phyloP scores from a whole-genome alignment of 2,113 vertebrate genomes.

The Oreotrochilus melanogaster region DNA sequence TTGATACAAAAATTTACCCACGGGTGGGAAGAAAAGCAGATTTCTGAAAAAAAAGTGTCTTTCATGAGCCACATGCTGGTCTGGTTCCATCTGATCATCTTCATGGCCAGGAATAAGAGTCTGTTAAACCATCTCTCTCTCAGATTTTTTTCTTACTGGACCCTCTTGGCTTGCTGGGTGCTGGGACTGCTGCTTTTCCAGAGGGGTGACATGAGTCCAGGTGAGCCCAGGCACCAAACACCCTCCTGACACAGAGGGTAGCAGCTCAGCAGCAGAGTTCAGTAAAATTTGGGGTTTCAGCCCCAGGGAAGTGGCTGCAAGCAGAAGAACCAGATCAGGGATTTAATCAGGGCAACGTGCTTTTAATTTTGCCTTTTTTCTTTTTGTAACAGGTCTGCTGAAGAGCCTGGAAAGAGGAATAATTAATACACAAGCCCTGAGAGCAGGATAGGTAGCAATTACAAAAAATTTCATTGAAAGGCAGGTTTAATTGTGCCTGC shows the following conservation, averaged over 20 bases:
- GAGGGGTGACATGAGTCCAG: neutral
- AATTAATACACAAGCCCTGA: constrained; percentile 70
- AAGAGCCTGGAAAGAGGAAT: constrained; percentile 54
- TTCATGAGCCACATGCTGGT: neutral
- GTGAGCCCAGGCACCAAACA: neutral
- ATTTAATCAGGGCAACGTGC: constrained; percentile 73
- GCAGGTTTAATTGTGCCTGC: constrained; percentile 54
- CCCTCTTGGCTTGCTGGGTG: neutral
- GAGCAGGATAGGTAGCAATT: constrained; percentile 7
- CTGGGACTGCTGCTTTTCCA: neutral
- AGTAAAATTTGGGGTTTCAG: constrained; percentile 52
- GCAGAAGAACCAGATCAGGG: constrained; percentile 19
- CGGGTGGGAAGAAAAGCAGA: neutral
- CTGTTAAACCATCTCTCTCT: neutral
- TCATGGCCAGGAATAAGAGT: neutral
- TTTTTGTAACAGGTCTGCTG: constrained; percentile 10
- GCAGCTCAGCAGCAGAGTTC: constrained; percentile 47
- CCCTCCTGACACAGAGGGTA: constrained; percentile 38
- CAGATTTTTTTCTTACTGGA: neutral
- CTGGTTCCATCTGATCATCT: too few relatives aligned
- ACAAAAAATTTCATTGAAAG: constrained; percentile 7
- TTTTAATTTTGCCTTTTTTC: constrained; percentile 69
- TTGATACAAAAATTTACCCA: neutral
- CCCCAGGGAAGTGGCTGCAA: constrained; percentile 58
- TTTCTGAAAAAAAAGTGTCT: neutral